Conservation (phyloP, 2,888 invertebrate genomes). For the Augiades crinisus region DNA sequence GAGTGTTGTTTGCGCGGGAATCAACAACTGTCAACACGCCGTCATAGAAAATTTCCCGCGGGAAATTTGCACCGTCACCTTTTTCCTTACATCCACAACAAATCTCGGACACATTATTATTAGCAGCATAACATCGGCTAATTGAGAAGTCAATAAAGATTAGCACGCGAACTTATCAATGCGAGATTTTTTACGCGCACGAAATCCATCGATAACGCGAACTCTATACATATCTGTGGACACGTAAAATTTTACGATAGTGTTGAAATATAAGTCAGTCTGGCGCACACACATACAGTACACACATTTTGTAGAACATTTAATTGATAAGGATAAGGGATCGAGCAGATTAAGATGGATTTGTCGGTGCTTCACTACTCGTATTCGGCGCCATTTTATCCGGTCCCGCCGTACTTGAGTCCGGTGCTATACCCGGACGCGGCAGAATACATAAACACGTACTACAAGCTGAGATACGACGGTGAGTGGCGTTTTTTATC, state of each 20-base stretch:
- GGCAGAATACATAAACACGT: constrained; percentile 50
- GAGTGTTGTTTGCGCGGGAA: constrained; percentile 34
- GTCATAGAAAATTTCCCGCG: constrained; percentile 45
- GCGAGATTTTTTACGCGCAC: not conserved
- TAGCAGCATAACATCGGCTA: no score
- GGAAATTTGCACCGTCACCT: no score
- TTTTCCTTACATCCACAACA: no score
- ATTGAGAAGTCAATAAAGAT: no score
- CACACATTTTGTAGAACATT: not conserved
- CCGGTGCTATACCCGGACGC: constrained; percentile 57
- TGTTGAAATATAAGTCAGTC: constrained; percentile 5
- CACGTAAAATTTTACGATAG: not conserved
- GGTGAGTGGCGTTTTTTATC: constrained; percentile 49
- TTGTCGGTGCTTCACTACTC: constrained; percentile 48
- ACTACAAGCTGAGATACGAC: constrained; percentile 60
- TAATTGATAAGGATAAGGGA: constrained; percentile 30
- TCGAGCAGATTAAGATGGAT: constrained; percentile 55
- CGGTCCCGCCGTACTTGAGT: constrained; percentile 54
- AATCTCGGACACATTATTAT: no score
- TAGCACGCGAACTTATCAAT: not conserved
- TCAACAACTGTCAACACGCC: constrained; percentile 13
- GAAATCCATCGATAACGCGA: no score
- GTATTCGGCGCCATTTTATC: constrained; percentile 48
- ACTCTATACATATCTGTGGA: no score
- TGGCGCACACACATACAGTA: not conserved